Evolutionary conservation across 2,888 invertebrate species (phyloP), one percentile per base, ranked within the genome.

Genomic region (Dicycla oo): DNA sequence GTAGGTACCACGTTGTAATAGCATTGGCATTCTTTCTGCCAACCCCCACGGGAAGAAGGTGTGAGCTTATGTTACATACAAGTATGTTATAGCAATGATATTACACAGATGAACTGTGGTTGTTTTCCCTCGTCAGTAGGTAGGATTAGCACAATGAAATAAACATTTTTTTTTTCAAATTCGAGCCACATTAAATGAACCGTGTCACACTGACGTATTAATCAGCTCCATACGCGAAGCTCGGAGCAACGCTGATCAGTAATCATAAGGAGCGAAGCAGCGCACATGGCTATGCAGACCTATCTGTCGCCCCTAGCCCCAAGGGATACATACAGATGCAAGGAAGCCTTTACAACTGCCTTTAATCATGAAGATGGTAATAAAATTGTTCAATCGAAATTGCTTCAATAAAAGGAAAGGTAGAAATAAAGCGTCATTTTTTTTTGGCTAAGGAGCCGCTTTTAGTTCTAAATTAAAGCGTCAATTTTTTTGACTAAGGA

Each of bases 241-340:
- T 78, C 62, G 66, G 63, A 80, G 79, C 81, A 45, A 63, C 67
- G 49, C 68, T 63, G 73, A 78, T 75, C 74, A 80, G 84, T 84
- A 83, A 87, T 86, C 85, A 83, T 80, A 80, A 47, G 61, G 75
- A 80, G 66, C 34, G 72, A 73, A 76, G 73, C 73, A 74, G 72
- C 71, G 81, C 73, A 79, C 71, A 81, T 78, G 65, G 74, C 72
- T 73, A 77, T 75, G 73, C 66, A 61, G 61, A 30, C 56, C 74
- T 63, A 69, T 85, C 65, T 74, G 81, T 85, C 84, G 77, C 75
- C 61, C 18, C 43, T 60, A 69, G 77, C 72, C 63, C n/a, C 34
- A 45, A 73, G 61, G 64, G 64, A 53, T 57, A 54, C 34, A 40
- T 26, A 38, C 20, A 51, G 45, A 64, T 65, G 40, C 43, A 45